Conservation (phyloP, 2,797 vertebrate genomes). For the Gobionotothen gibberifrons region DNA sequence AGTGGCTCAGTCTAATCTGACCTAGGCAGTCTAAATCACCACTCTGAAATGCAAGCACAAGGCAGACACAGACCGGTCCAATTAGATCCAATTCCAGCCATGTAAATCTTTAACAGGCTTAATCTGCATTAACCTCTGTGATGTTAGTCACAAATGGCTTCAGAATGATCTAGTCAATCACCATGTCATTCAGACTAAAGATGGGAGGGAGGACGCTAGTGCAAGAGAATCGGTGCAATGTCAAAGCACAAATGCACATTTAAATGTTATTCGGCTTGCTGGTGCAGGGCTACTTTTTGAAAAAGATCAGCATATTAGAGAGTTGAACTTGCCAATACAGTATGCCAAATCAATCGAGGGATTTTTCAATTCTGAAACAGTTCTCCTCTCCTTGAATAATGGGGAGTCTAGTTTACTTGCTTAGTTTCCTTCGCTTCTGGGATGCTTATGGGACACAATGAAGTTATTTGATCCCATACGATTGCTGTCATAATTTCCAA, state of each 20-base stretch:
- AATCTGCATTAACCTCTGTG: constrained; percentile 76
- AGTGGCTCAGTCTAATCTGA: constrained; percentile 75
- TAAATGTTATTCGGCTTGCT: constrained; percentile 11
- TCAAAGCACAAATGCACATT: constrained; percentile 33
- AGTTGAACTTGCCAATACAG: neutral
- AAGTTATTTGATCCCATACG: too few species aligned
- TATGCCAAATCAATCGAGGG: neutral
- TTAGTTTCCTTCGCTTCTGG: too few species aligned
- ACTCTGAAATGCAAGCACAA: constrained; percentile 62
- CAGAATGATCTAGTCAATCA: constrained; percentile 75
- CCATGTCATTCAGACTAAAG: constrained; percentile 53
- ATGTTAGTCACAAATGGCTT: constrained; percentile 75
- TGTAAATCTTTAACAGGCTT: constrained; percentile 79
- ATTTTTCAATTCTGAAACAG: neutral
- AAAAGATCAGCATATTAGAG: neutral
- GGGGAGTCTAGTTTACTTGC: too few species aligned
- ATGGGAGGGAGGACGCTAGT: constrained; percentile 27
- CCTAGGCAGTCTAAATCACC: constrained; percentile 72
- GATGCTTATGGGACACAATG: too few species aligned
- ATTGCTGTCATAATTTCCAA: too few species aligned
- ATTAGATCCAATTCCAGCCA: constrained; percentile 69
- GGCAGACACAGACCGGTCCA: constrained; percentile 59
- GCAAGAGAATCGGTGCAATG: constrained; percentile 20
- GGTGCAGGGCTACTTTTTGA: neutral
- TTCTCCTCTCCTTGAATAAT: too few species aligned